Conservation (phyloP, 2,888 invertebrate genomes). For the Sialis fuliginosa region DNA sequence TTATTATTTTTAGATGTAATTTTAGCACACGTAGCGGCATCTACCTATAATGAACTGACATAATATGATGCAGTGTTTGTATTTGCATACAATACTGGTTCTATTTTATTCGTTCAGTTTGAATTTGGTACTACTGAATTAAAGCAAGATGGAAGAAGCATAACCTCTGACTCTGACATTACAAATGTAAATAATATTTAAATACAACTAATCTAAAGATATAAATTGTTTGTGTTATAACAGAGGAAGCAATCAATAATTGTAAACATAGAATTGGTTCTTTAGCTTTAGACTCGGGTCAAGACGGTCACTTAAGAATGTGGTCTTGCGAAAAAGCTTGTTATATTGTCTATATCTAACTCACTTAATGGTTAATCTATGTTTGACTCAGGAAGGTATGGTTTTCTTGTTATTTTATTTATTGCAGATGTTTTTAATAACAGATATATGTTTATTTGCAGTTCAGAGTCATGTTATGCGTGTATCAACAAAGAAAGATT, state of each 20-base stretch:
- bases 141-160: conserved; percentile 54
- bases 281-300: conserved; percentile 59
- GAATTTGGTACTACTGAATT: conserved; percentile 42
- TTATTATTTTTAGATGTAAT: conserved; percentile 30
- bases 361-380: conserved; percentile 25
- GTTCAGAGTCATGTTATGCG: conserved; percentile 61
- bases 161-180: conserved; percentile 60
- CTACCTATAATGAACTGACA: conserved; percentile 40
- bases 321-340: conserved; percentile 59
- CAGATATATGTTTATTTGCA: conserved; percentile 27
- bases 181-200: conserved; percentile 32
- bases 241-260: conserved; percentile 38
- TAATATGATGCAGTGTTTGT: conserved; percentile 59
- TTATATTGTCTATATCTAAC: conserved; percentile 41
- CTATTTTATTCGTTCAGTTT: conserved; percentile 52
- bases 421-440: no score
- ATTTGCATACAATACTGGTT: conserved; percentile 55
- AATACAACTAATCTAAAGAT: background rate
- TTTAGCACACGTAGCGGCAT: conserved; percentile 47
- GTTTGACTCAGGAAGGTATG: conserved; percentile 32
- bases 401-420: no score
- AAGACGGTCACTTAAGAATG: conserved; percentile 64
- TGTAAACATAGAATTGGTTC: conserved; percentile 44
- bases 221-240: conserved; percentile 4
- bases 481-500: conserved; percentile 40